phyloP scores from a whole-genome alignment of 1,140 invertebrate species.

The Temnothorax curvispinosus region DNA sequence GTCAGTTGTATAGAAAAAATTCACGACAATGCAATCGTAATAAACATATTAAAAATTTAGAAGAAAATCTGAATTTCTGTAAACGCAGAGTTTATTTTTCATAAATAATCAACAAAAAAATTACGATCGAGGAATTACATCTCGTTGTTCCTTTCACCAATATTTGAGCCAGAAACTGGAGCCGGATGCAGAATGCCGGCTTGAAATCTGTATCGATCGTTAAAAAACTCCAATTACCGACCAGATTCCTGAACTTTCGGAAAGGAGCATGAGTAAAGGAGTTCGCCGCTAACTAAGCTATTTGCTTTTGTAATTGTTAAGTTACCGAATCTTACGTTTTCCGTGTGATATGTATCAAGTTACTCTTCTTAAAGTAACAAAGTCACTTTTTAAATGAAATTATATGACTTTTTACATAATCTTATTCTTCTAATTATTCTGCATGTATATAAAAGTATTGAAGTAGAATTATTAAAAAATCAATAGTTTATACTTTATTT shows the following conservation, averaged over 20 bases:
- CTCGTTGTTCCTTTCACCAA: conserved; percentile 9
- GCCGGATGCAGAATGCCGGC: conserved; percentile 65
- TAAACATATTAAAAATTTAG: neutral
- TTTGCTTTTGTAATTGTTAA: conserved; percentile 29
- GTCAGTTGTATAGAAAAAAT: neutral
- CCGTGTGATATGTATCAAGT: neutral
- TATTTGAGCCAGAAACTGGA: conserved; percentile 48
- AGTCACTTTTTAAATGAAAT: neutral
- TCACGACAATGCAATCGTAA: neutral
- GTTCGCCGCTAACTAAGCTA: neutral
- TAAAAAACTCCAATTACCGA: conserved; percentile 78
- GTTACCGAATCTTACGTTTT: conserved; percentile 6
- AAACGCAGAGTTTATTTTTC: neutral
- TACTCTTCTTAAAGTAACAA: neutral
- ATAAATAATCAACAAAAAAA: neutral
- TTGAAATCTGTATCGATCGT: conserved; percentile 68
- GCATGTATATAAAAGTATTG: too few relatives aligned
- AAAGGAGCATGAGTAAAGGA: conserved; percentile 53
- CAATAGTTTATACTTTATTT: too few relatives aligned
- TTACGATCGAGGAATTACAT: neutral
- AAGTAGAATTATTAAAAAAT: too few relatives aligned
- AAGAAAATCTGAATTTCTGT: neutral
- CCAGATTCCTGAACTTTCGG: conserved; percentile 61
- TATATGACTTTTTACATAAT: too few relatives aligned
- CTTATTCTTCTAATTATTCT: too few relatives aligned